A percentile compares a stretch with the other conserved stretches of the same genome.
phyloP scores from a whole-genome alignment of 2,888 invertebrate genomes.

The Pristionchus arcanus region DNA sequence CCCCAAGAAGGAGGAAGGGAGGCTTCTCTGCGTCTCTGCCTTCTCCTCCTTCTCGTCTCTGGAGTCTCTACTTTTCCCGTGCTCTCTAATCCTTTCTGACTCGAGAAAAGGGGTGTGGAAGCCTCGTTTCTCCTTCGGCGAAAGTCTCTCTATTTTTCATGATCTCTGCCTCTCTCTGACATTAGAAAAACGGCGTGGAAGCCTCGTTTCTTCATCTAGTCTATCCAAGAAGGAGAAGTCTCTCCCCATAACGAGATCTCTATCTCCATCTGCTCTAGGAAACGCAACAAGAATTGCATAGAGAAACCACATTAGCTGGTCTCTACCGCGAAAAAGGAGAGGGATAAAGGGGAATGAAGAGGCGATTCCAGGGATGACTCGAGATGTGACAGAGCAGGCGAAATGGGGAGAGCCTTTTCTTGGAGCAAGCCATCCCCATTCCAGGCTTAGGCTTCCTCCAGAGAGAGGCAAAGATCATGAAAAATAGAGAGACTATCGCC shows the following conservation, averaged over 20 bases:
- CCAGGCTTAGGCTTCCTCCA: no score
- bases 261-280: no score
- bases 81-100: background rate
- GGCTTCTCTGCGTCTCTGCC: conserved; percentile 40
- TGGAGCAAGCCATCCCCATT: no score
- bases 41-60: background rate
- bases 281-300: no score
- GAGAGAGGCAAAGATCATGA: no score
- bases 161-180: background rate
- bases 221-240: background rate
- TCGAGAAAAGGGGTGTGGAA: background rate
- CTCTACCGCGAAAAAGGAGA: background rate
- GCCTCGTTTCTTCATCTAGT: background rate
- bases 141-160: background rate
- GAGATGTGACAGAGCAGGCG: no score
- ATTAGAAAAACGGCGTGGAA: background rate
- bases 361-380: background rate
- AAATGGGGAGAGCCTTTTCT: no score
- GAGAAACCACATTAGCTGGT: no score
- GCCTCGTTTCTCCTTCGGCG: background rate
- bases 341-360: background rate
- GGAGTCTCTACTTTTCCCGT: background rate
- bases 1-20: background rate
- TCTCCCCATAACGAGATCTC: no score
- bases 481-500: no score